phyloP scores from a whole-genome alignment of 2,113 vertebrate species.

The Archilochus colubris region DNA sequence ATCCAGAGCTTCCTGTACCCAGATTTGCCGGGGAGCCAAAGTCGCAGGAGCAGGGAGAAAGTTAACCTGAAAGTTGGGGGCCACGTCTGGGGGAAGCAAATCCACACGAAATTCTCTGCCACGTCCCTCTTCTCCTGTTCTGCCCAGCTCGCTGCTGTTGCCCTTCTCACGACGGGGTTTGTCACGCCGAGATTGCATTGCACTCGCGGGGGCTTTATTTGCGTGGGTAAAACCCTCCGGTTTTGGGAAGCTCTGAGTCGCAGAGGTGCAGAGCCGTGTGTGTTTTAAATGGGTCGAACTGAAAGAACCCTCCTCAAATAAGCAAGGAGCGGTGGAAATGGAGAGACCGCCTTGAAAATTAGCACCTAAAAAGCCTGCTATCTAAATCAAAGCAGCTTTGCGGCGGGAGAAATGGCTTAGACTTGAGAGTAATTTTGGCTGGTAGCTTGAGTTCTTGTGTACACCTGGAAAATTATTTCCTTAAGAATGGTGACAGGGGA shows the following conservation, averaged over 20 bases:
- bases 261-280: neutral
- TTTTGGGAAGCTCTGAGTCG: neutral
- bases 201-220: neutral
- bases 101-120: neutral
- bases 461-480: neutral
- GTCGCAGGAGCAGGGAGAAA: neutral
- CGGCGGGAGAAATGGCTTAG: neutral
- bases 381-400: neutral
- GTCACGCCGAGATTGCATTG: neutral
- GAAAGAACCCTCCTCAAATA: neutral
- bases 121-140: neutral
- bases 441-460: neutral
- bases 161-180: neutral
- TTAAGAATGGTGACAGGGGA: neutral
- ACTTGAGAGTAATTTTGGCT: neutral
- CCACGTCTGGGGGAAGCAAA: neutral
- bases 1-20: neutral
- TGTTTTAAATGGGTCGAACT: rapidly evolving
- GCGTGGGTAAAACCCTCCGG: neutral
- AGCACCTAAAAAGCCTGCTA: neutral
- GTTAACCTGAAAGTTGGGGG: neutral
- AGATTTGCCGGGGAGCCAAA: neutral
- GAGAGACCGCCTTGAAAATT: neutral
- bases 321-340: neutral
- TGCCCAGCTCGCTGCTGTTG: neutral